phyloP scores from a whole-genome alignment of 2,113 vertebrate genomes.

The Tachuris rubrigastra region DNA sequence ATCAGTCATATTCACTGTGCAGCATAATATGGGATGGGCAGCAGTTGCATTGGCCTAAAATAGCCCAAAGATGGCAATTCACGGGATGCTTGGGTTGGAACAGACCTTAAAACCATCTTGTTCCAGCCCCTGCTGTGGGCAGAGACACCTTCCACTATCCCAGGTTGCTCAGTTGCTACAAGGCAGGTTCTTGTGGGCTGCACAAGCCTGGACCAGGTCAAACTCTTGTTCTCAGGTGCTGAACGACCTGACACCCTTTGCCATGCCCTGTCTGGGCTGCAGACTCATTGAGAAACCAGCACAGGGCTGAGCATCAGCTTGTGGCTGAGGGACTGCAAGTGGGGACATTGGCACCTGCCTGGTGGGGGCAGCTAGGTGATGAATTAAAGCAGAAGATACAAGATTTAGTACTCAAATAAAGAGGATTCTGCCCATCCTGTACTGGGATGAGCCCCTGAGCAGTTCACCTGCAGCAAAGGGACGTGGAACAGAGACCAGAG shows the following conservation, averaged over 20 bases:
- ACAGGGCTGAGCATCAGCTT: background rate
- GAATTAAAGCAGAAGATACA: background rate
- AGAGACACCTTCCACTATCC: background rate
- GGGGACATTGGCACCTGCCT: background rate
- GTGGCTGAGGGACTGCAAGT: background rate
- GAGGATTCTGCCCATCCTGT: accelerated
- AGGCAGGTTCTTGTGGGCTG: background rate
- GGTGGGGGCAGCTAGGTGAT: background rate
- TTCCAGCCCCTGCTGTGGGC: background rate
- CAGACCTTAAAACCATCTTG: too few relatives aligned
- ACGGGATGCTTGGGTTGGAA: background rate
- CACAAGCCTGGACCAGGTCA: accelerated
- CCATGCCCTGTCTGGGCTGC: background rate
- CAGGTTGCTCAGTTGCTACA: background rate
- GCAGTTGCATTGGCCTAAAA: background rate
- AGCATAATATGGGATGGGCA: background rate
- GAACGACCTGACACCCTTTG: background rate
- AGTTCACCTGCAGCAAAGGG: background rate
- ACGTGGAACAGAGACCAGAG: accelerated
- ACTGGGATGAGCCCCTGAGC: background rate
- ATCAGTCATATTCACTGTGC: slow-evolving; percentile 11
- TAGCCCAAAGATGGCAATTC: background rate
- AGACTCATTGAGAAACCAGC: background rate
- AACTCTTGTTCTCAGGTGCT: background rate
- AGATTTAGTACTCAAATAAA: background rate